Evolutionary conservation across 1,140 invertebrate species (phyloP).

Genomic region (Drosophila orosa): DNA sequence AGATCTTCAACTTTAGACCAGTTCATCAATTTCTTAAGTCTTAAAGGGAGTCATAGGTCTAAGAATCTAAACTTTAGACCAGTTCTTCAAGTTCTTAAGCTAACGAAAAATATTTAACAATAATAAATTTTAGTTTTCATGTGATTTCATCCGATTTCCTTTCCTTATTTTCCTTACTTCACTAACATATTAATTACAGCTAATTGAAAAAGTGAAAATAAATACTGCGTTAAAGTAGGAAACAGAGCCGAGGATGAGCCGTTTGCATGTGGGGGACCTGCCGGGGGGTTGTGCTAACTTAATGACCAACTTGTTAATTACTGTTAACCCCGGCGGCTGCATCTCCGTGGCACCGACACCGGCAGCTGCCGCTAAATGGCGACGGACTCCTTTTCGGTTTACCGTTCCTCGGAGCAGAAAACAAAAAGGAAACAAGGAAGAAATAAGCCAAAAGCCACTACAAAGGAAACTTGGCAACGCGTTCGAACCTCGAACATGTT

Average conservation of each 20-base stretch:
- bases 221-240: background rate
- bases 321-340: constrained; percentile 24
- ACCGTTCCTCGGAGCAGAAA: constrained; percentile 33
- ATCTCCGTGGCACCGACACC: constrained; percentile 26
- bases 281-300: constrained; percentile 15
- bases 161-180: background rate
- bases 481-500: constrained; percentile 71
- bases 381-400: constrained; percentile 46
- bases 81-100: too few relatives aligned
- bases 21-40: too few relatives aligned
- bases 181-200: background rate
- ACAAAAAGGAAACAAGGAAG: background rate
- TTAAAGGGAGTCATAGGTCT: too few relatives aligned
- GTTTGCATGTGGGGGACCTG: background rate
- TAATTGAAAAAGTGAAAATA: constrained; percentile 14
- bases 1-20: too few relatives aligned
- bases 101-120: too few relatives aligned
- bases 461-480: constrained; percentile 72
- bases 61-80: too few relatives aligned
- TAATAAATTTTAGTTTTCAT: background rate
- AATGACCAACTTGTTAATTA: constrained; percentile 49
- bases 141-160: background rate
- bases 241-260: background rate
- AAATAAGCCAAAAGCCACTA: constrained; percentile 49
- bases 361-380: constrained; percentile 27